A percentile compares a stretch with the other conserved stretches of the same genome.
phyloP scores from a whole-genome alignment of 2,113 vertebrate species.

The Egretta garzetta region DNA sequence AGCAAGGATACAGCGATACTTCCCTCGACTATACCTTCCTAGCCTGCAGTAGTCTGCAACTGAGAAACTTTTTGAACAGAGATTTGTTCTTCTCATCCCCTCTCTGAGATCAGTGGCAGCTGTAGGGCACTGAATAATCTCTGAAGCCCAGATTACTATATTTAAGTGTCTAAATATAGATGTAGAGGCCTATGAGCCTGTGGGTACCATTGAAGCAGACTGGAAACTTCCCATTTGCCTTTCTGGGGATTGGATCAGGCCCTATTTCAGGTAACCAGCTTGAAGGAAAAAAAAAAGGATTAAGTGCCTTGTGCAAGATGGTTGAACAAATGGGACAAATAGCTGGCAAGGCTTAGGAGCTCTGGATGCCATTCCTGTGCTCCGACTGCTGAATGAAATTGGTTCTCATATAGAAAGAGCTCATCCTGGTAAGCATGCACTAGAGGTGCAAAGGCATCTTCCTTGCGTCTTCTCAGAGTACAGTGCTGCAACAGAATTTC shows the following conservation, averaged over 20 bases:
- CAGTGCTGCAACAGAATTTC: background rate
- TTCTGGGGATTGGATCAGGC: conserved; percentile 2
- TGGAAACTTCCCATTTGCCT: conserved; percentile 58
- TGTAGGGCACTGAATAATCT: conserved; percentile 39
- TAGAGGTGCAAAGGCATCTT: conserved; percentile 3
- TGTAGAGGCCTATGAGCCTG: background rate
- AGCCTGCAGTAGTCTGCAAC: background rate
- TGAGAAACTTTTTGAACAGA: background rate
- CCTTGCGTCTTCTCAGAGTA: background rate
- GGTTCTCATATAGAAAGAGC: background rate
- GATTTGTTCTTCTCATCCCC: background rate
- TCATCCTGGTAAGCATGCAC: background rate
- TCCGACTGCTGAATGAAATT: background rate
- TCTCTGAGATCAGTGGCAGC: conserved; percentile 39
- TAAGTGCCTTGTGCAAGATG: conserved; percentile 22
- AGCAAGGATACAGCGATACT: background rate
- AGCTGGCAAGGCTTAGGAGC: conserved; percentile 42
- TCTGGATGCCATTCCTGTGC: conserved; percentile 52
- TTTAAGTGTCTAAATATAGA: conserved; percentile 45
- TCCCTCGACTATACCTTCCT: background rate
- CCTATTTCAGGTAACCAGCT: conserved; percentile 60
- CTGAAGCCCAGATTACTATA: conserved; percentile 34
- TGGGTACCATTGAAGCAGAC: conserved; percentile 29
- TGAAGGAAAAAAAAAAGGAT: background rate
- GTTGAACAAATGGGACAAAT: conserved; percentile 61